A percentile compares a stretch with the other conserved stretches of the same genome.
These are phyloP conservation scores for Abrostola tripartita DNA, from an alignment of 2,888 invertebrate species.

Conservation along the genomic window DNA sequence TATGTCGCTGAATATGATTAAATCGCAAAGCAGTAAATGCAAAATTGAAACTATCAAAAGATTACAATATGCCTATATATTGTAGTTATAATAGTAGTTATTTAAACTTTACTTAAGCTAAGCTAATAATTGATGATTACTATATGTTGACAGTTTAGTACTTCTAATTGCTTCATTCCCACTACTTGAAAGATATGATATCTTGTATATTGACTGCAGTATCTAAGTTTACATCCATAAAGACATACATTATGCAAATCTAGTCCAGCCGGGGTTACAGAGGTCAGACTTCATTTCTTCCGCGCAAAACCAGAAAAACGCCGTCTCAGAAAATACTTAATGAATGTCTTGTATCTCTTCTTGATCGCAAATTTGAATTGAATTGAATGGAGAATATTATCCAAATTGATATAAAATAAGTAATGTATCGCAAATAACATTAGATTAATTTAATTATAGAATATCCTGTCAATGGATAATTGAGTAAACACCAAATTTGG, in stretches of 20 bases:
- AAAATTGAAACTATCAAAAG: no score
- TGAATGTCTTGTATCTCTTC: conserved; percentile 13
- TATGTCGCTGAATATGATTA: no score
- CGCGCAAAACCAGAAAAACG: conserved; percentile 32
- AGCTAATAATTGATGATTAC: no score
- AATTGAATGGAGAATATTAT: background rate
- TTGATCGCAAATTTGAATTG: conserved; percentile 4
- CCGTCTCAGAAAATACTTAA: conserved; percentile 26
- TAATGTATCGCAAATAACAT: no score
- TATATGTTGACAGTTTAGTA: no score
- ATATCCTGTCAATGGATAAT: no score
- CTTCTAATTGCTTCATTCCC: background rate
- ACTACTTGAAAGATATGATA: background rate
- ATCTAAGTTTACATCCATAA: conserved; percentile 5
- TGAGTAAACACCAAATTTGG: no score
- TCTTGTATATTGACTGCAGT: background rate
- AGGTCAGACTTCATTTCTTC: conserved; percentile 23
- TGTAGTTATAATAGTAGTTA: no score
- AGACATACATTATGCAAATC: conserved; percentile 6
- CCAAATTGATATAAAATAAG: background rate
- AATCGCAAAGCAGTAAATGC: no score
- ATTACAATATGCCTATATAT: no score
- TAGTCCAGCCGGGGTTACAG: conserved; percentile 25
- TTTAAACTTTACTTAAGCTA: no score
- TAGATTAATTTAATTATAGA: no score